These are phyloP conservation scores for Linepithema humile DNA, from an alignment of 1,140 invertebrate genomes.

Conservation along the genomic window DNA sequence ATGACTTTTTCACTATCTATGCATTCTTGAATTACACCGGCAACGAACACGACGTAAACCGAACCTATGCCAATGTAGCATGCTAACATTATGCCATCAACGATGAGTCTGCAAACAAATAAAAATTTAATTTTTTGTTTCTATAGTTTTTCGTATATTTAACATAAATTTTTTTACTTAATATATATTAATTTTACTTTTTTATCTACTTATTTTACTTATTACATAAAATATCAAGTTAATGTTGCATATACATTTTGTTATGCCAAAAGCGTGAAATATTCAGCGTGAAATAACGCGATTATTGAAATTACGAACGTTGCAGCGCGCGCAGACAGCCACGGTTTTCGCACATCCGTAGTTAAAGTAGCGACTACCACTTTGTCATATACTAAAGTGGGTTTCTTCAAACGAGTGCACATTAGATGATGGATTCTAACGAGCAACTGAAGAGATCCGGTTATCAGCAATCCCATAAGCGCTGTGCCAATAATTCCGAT, in stretches of 20 bases:
- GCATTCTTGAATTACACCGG: constrained; percentile 66
- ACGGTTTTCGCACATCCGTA: constrained; percentile 48
- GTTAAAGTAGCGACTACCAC: constrained; percentile 64
- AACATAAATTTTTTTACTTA: neutral
- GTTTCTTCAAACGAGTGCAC: constrained; percentile 62
- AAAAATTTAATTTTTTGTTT: neutral
- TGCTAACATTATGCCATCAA: constrained; percentile 63
- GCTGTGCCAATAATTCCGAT: constrained; percentile 81
- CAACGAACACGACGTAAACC: constrained; percentile 72
- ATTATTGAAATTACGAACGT: constrained; percentile 60
- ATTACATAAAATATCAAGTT: neutral
- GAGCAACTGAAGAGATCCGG: constrained; percentile 71
- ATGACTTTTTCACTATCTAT: constrained; percentile 54
- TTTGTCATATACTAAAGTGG: constrained; percentile 68
- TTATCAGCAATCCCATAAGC: constrained; percentile 82
- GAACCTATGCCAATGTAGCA: constrained; percentile 73
- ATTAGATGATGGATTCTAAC: constrained; percentile 68
- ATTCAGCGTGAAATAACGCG: constrained; percentile 2
- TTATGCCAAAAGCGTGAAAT: neutral
- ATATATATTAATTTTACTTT: neutral
- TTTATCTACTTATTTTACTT: neutral
- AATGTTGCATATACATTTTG: neutral
- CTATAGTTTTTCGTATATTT: neutral
- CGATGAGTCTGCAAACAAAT: constrained; percentile 57
- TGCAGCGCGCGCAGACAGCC: constrained; percentile 46